phyloP scores from a whole-genome alignment of 2,113 vertebrate species.

The Nothocercus nigrocapillus region DNA sequence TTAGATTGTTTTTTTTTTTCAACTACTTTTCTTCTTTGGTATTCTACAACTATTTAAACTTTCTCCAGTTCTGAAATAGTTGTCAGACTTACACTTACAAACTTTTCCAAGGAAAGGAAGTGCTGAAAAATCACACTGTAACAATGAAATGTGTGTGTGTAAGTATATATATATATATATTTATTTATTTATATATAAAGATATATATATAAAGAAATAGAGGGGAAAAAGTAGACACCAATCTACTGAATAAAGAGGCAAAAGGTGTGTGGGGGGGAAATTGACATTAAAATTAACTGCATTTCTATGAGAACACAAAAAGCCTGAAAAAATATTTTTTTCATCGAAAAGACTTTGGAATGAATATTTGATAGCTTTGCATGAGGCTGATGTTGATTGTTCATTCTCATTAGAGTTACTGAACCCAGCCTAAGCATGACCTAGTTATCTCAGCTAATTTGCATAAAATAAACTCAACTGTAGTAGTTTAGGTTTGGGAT shows the following conservation, averaged over 20 bases:
- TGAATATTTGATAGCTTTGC: background rate
- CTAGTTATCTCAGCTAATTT: background rate
- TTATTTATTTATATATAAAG: background rate
- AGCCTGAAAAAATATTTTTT: background rate
- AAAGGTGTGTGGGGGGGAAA: background rate
- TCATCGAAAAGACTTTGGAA: background rate
- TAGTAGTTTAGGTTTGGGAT: background rate
- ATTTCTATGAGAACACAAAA: background rate
- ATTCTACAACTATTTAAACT: background rate
- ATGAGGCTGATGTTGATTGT: background rate
- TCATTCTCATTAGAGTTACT: background rate
- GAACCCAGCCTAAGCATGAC: background rate
- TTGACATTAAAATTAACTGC: background rate
- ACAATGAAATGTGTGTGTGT: background rate
- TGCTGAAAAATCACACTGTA: background rate
- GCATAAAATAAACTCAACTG: background rate
- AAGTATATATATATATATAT: background rate
- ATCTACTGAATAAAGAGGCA: background rate
- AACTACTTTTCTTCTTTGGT: background rate
- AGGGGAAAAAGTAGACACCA: background rate
- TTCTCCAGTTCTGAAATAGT: background rate
- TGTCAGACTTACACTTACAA: background rate
- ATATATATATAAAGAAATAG: background rate
- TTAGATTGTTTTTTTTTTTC: background rate
- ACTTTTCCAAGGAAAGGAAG: slow-evolving; percentile 4